Evolutionary conservation across 2,888 invertebrate species (phyloP), one percentile per base, ranked within the genome.

Genomic region (Hyles lineata): DNA sequence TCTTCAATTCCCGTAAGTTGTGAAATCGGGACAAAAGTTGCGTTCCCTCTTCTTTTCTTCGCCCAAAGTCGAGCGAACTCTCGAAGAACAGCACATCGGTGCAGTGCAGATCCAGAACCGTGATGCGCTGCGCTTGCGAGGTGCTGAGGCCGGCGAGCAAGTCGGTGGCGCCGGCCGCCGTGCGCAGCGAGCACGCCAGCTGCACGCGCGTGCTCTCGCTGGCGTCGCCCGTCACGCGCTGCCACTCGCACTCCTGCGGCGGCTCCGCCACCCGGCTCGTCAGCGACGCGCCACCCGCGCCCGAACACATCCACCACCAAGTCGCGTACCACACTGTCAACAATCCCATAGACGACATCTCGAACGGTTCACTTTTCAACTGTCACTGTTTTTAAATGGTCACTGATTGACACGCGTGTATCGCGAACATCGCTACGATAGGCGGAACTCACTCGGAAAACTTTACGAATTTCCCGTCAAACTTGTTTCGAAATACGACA

Each of bases 221-320:
- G 78, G 90, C 90, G 82, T 91, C 94, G 74, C 92, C 92, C 73
- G 94, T 94, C 84, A 94, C 94, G 74, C 95, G 94, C 88, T 95
- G 95, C 97, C 97, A 97, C 89, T 96, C 96, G 92, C 97, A 97
- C 89, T 96, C 97, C 89, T 95, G 96, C 78, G 97, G 97, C 74
- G 96, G 96, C 87, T 96, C 96, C 81, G 96, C 96, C 85, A 95
- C 93, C 77, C 95, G 92, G 79, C 92, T 93, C 78, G 94, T 94
- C 87, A 94, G 85, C 79, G 94, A 93, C 74, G 93, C 92, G 80
- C 93, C 90, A 85, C 90, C 81, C 83, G 90, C 89, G 81, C 90
- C 85, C 78, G 87, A 80, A 78, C 85, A 90, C 86, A 90, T 84
- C 90, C 92, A 92, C 83, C 90, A 93, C 87, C 87, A 93, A 74